Evolutionary conservation across 2,888 invertebrate species (phyloP).

Genomic region (Macaria liturata): DNA sequence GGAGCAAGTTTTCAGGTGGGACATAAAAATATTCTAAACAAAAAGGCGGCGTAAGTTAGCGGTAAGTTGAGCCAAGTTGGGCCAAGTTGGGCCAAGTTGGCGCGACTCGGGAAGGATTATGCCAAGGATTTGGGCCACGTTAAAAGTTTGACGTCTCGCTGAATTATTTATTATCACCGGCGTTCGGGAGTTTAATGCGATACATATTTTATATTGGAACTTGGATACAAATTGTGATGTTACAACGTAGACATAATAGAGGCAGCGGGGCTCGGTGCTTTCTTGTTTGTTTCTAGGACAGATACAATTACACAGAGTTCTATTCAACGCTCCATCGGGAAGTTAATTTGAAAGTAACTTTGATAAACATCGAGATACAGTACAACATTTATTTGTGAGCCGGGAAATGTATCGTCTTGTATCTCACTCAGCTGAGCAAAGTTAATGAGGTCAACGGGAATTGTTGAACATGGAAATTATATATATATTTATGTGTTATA

Average conservation of each 20-base stretch:
- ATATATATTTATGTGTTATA: too few relatives aligned
- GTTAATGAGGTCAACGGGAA: too few relatives aligned
- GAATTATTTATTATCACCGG: constrained; percentile 36
- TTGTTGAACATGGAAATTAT: too few relatives aligned
- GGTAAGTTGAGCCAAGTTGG: constrained; percentile 28
- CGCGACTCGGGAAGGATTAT: constrained; percentile 35
- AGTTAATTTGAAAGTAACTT: too few relatives aligned
- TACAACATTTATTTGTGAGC: too few relatives aligned
- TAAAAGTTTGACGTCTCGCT: constrained; percentile 30
- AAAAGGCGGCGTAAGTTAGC: constrained; percentile 27
- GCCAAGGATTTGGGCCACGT: constrained; percentile 26
- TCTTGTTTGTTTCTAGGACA: too few relatives aligned
- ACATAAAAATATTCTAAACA: constrained; percentile 29
- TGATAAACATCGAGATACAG: too few relatives aligned
- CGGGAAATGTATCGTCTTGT: too few relatives aligned
- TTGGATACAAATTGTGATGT: constrained; percentile 10
- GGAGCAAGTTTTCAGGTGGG: constrained; percentile 25
- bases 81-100: constrained; percentile 23
- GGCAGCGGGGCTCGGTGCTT: too few relatives aligned
- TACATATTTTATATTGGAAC: constrained; percentile 24
- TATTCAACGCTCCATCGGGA: too few relatives aligned
- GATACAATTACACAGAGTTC: too few relatives aligned
- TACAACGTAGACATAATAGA: background rate
- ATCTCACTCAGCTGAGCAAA: too few relatives aligned
- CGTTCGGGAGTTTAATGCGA: constrained; percentile 21